Evolutionary conservation across 2,888 invertebrate species (phyloP).

Genomic region (Microctonus brassicae): DNA sequence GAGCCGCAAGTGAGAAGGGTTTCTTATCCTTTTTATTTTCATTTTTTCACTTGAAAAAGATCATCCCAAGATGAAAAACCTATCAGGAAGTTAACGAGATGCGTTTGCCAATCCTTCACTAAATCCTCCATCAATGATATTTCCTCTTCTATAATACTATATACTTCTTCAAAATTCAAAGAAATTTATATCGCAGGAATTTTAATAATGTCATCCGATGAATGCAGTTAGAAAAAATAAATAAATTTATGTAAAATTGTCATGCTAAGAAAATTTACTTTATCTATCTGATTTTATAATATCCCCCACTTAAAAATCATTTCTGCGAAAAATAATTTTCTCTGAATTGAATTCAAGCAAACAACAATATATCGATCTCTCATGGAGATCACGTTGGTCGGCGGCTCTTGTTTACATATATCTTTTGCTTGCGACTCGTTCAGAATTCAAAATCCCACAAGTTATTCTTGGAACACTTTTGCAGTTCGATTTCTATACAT

Average conservation of each 20-base stretch:
- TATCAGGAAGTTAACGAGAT: slow-evolving; percentile 40
- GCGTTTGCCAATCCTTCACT: slow-evolving; percentile 20
- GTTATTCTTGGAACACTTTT: slow-evolving; percentile 25
- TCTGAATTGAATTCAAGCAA: slow-evolving; percentile 32
- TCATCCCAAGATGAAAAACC: slow-evolving; percentile 41
- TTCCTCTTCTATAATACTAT: slow-evolving; percentile 17
- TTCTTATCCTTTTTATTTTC: slow-evolving; percentile 19
- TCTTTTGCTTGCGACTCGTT: slow-evolving; percentile 53
- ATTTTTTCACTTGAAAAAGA: slow-evolving; percentile 17
- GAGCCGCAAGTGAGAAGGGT: slow-evolving; percentile 31
- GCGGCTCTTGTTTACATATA: slow-evolving; percentile 63
- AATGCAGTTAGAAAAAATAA: slow-evolving; percentile 2
- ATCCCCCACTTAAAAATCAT: slow-evolving; percentile 50
- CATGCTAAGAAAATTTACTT: slow-evolving; percentile 24
- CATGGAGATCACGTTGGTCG: slow-evolving; percentile 63
- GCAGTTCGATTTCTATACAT: neutral
- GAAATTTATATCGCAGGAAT: slow-evolving; percentile 11
- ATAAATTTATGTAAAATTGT: neutral
- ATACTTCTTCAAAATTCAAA: no score
- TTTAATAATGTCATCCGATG: neutral
- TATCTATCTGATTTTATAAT: slow-evolving; percentile 42
- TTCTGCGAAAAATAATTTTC: slow-evolving; percentile 57
- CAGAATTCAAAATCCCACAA: slow-evolving; percentile 58
- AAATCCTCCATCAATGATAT: slow-evolving; percentile 15
- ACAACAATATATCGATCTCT: slow-evolving; percentile 50